Conservation (phyloP, 1,140 invertebrate genomes). For the Asbolus verrucosus region DNA sequence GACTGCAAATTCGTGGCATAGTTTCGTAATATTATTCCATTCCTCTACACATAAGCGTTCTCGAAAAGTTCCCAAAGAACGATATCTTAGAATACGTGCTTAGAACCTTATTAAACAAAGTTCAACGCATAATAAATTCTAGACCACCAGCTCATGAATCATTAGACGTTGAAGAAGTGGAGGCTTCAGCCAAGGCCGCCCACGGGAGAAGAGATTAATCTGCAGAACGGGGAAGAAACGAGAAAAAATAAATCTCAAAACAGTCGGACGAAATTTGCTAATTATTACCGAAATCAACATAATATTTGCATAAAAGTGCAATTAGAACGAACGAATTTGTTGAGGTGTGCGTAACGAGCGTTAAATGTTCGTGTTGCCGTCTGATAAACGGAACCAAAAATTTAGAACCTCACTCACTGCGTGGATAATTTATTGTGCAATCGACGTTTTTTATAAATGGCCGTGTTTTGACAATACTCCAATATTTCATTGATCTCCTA, state of each 20-base stretch:
- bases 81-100: slow-evolving; percentile 31
- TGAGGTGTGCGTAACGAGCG: slow-evolving; percentile 6
- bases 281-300: not conserved
- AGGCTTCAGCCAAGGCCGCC: slow-evolving; percentile 2
- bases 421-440: slow-evolving; percentile 31
- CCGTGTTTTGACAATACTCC: slow-evolving; percentile 12
- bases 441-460: slow-evolving; percentile 14
- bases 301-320: not conserved
- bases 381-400: slow-evolving; percentile 2
- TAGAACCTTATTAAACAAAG: slow-evolving; percentile 36
- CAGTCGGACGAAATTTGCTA: not conserved
- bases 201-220: slow-evolving; percentile 7
- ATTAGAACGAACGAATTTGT: not conserved
- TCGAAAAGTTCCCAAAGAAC: slow-evolving; percentile 30
- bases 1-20: slow-evolving; percentile 14
- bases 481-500: slow-evolving; percentile 37
- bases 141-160: slow-evolving; percentile 31
- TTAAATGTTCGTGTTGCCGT: not conserved
- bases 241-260: slow-evolving; percentile 15
- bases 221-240: not conserved
- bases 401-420: not conserved
- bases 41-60: slow-evolving; percentile 24
- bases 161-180: slow-evolving; percentile 24
- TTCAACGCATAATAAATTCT: slow-evolving; percentile 36
- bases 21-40: slow-evolving; percentile 30